phyloP scores from a whole-genome alignment of 1,140 invertebrate species.

The Magallana gigas region DNA sequence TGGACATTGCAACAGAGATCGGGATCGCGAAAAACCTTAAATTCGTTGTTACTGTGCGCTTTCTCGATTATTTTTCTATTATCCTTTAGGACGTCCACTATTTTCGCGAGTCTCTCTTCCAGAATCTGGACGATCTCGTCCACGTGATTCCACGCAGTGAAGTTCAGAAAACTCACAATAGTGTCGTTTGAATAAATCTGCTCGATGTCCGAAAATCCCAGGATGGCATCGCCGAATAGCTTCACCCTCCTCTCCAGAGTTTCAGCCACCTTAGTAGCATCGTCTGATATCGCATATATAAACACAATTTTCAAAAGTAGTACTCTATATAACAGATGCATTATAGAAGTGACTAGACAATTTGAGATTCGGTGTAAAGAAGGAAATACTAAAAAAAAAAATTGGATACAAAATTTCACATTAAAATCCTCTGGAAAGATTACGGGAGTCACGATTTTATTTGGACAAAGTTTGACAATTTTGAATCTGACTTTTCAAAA shows the following conservation, averaged over 20 bases:
- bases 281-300: background rate
- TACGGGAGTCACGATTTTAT: constrained; percentile 18
- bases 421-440: background rate
- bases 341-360: background rate
- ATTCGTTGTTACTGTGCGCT: background rate
- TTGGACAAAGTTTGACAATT: background rate
- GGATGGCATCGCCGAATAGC: constrained; percentile 16
- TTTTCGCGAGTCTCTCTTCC: background rate
- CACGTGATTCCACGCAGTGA: background rate
- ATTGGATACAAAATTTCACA: no score
- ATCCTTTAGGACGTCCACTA: constrained; percentile 18
- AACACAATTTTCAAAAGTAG: background rate
- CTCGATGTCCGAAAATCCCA: constrained; percentile 43
- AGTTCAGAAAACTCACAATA: background rate
- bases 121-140: constrained; percentile 23
- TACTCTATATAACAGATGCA: background rate
- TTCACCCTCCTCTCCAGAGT: background rate
- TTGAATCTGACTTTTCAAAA: background rate
- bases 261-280: background rate
- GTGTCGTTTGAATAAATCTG: constrained; percentile 48
- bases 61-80: constrained; percentile 44
- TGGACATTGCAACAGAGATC: background rate
- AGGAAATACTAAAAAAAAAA: background rate
- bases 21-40: background rate
- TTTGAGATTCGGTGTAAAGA: background rate